A percentile compares a stretch with the other conserved stretches of the same genome.
Evolutionary conservation across 2,113 vertebrate genomes (phyloP).

Genomic region (Nyctibius bracteatus): DNA sequence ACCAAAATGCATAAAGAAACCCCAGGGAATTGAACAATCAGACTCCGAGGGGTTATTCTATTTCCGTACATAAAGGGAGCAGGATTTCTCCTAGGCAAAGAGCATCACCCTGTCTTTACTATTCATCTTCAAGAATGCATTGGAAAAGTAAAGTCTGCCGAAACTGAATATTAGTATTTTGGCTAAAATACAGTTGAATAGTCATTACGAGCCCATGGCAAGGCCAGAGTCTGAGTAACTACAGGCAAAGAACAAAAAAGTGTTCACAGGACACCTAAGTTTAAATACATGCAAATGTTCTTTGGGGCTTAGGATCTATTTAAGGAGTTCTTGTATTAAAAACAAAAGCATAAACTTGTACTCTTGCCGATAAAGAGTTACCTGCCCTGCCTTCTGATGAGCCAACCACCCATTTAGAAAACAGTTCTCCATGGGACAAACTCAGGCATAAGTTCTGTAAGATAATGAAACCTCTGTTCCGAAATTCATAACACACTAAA

Average conservation of each 20-base stretch:
- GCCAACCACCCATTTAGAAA: not conserved
- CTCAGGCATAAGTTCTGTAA: not conserved
- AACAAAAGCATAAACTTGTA: not conserved
- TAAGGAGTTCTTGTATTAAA: not conserved
- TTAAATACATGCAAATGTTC: not conserved
- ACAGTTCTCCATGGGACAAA: not conserved
- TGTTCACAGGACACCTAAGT: not conserved
- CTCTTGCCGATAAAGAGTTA: not conserved
- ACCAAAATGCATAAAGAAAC: not conserved
- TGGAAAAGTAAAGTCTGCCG: not conserved
- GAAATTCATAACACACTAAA: not conserved
- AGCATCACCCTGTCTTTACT: not conserved
- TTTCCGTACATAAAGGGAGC: not conserved
- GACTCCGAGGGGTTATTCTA: not conserved
- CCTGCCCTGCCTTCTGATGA: not conserved
- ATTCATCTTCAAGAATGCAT: not conserved
- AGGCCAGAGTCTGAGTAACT: not conserved
- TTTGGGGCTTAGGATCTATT: not conserved
- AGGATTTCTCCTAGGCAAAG: not conserved
- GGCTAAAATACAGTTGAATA: not conserved
- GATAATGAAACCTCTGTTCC: not conserved
- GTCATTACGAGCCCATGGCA: not conserved
- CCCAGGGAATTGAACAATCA: not conserved
- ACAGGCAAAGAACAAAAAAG: not conserved
- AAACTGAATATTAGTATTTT: not conserved